Percentiles rank a stretch among this genome's conserved stretches.
phyloP scores from a whole-genome alignment of 2,797 vertebrate genomes.

The Heterohyrax brucei region DNA sequence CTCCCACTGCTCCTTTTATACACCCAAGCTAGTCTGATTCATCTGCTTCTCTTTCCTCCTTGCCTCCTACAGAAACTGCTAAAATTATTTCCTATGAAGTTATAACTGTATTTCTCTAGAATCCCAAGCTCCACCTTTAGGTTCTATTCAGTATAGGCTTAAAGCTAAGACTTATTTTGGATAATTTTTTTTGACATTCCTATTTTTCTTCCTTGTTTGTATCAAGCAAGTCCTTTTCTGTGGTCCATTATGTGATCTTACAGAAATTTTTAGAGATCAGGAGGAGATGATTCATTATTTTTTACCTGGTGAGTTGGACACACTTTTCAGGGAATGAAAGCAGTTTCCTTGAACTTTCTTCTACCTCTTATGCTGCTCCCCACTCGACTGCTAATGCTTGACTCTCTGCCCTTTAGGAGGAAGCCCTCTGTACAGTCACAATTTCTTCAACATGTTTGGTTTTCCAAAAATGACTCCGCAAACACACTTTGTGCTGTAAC shows the following conservation, averaged over 20 bases:
- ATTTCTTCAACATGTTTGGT: not conserved
- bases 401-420: not conserved
- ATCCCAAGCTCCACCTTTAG: conserved; percentile 69
- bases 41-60: conserved; percentile 76
- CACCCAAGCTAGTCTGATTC: conserved; percentile 76
- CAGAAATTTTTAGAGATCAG: not conserved
- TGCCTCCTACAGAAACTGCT: conserved; percentile 82
- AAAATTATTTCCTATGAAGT: conserved; percentile 84
- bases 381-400: not conserved
- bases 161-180: conserved; percentile 51
- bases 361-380: not conserved
- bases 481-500: not conserved
- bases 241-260: conserved; percentile 5
- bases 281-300: not conserved
- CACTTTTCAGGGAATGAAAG: not conserved
- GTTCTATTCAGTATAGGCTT: conserved; percentile 69
- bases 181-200: conserved; percentile 43
- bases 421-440: not conserved
- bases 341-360: not conserved
- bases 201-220: conserved; percentile 31
- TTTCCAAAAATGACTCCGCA: conserved; percentile 4
- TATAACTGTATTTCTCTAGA: conserved; percentile 63
- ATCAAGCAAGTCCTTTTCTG: conserved; percentile 24
- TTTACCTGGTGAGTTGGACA: not conserved
- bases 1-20: conserved; percentile 76